Conservation (phyloP, 2,797 vertebrate genomes). For the Vespertilio murinus region DNA sequence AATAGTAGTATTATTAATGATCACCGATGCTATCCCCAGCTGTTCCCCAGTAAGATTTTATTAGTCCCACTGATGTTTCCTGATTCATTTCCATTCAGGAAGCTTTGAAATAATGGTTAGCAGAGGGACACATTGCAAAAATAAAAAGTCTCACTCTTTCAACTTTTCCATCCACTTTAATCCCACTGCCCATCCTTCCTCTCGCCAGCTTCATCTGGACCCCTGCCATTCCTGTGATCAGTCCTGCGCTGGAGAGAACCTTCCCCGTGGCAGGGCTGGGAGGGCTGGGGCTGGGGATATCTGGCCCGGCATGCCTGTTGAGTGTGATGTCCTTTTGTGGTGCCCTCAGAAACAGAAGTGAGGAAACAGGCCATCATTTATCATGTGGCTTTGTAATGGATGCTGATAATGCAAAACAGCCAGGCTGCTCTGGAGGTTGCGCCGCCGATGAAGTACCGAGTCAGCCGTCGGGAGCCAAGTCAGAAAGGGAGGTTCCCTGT, state of each 20-base stretch:
- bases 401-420: constrained; percentile 70
- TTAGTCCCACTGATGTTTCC: constrained; percentile 65
- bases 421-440: constrained; percentile 11
- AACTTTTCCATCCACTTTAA: constrained; percentile 70
- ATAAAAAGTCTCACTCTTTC: constrained; percentile 57
- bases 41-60: constrained; percentile 57
- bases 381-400: constrained; percentile 47
- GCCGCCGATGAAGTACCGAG: neutral
- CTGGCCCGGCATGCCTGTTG: constrained; percentile 6
- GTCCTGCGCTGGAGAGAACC: neutral
- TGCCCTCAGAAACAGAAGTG: constrained; percentile 42
- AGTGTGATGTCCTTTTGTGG: constrained; percentile 51
- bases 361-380: constrained; percentile 73
- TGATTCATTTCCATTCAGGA: constrained; percentile 66
- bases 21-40: constrained; percentile 28
- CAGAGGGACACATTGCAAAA: constrained; percentile 69
- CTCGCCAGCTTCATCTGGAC: constrained; percentile 52
- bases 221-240: constrained; percentile 57
- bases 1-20: neutral
- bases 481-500: constrained; percentile 39
- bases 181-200: constrained; percentile 58
- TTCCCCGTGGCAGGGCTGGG: neutral
- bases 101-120: constrained; percentile 77
- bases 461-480: constrained; percentile 44
- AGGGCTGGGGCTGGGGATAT: neutral